Conservation (phyloP, 2,113 vertebrate genomes). For the Casuarius casuarius region DNA sequence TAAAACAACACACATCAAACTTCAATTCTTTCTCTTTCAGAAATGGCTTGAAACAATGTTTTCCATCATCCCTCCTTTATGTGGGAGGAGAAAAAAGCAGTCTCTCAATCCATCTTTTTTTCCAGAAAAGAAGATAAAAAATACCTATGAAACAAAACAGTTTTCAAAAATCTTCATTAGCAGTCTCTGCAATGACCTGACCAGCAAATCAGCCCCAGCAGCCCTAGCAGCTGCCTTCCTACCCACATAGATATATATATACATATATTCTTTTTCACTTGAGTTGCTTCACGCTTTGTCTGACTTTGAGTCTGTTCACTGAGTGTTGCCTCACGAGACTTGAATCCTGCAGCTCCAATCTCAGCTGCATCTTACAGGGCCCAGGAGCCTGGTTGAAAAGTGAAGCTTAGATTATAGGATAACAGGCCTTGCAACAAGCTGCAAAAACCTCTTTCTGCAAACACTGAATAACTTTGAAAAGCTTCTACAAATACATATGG, state of each 20-base stretch:
- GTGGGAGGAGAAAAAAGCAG: not conserved
- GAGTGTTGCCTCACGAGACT: not conserved
- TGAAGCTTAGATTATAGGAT: not conserved
- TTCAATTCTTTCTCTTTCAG: not conserved
- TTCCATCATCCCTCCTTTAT: not conserved
- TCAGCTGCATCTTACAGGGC: not conserved
- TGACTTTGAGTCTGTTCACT: not conserved
- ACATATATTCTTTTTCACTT: not conserved
- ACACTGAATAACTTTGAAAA: not conserved
- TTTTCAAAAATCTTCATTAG: not conserved
- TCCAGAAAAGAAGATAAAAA: not conserved
- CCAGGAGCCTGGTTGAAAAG: not conserved
- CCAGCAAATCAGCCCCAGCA: not conserved
- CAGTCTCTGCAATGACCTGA: not conserved
- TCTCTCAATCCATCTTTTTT: not conserved
- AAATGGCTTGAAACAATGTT: not conserved
- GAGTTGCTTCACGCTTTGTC: not conserved
- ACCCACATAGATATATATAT: too few relatives aligned
- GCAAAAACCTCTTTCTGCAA: not conserved
- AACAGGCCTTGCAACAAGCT: not conserved
- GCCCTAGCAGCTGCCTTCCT: not conserved
- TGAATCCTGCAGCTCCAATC: not conserved
- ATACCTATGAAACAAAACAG: not conserved
- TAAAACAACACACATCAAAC: not conserved
- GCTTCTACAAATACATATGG: not conserved